Evolutionary conservation across 2,113 vertebrate species (phyloP), one percentile per base, ranked within the genome.

Genomic region (Larimichthys polyactis): DNA sequence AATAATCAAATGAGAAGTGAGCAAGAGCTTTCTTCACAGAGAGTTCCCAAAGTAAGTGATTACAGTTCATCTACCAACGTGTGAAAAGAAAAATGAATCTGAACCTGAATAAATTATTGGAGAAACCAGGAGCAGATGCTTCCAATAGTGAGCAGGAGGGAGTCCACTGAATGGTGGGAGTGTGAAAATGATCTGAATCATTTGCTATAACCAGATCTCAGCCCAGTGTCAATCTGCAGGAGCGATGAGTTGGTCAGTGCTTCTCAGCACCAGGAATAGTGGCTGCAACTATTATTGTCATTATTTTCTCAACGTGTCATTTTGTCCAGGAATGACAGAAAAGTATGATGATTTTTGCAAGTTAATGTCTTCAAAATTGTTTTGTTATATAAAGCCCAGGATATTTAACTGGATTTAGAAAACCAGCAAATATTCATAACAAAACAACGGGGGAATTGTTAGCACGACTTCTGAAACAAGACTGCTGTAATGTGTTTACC

Each of bases 101-200:
- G 11, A 19, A 67, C 6, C 40, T 29, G 49, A 43, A 57, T 70
- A 5, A 5, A 19, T 27, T 36, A 43, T 49, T 32, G 5, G 10
- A 63, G 58, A 52, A 66, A 71, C 24, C 24, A 48, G 4, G 27
- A 79, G 5, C 17, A 36, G 63, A 40, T 46, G 52, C 24, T 59
- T 64, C 43, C 10, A 48, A 40, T 55, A 19, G 9, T 27, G 60
- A 40, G 8, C 4, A 17, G 0, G 0, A 29, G 11, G 59, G 55
- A 63, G 36, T 9, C 52, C 66, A 46, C 16, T 24, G 58, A 36
- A 29, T 2, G 14, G 2, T 71, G 27, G 65, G 55, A 27, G 49
- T 32, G 27, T 57, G 63, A 65, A 65, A 76, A 82, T 57, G 27
- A 75, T 57, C 44, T 57, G 68, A 78, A 15, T 48, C 22, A 19